These are phyloP conservation scores for Eulemur coronatus DNA, from an alignment of 2,797 vertebrate species.

Conservation along the genomic window DNA sequence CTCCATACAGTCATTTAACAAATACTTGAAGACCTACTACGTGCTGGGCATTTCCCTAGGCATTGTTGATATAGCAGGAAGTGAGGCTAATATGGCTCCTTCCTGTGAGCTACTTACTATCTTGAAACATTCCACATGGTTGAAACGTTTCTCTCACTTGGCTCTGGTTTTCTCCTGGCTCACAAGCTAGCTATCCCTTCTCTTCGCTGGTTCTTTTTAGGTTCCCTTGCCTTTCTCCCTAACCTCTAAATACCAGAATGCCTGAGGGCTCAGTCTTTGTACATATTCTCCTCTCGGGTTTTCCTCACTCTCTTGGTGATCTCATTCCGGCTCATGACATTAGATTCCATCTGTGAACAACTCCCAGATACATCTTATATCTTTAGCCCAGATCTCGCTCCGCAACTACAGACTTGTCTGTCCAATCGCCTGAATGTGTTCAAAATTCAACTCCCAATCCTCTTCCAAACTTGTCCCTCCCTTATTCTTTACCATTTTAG, in stretches of 20 bases:
- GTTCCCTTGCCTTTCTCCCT: background rate
- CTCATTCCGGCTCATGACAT: background rate
- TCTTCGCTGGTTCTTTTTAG: background rate
- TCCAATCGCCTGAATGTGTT: background rate
- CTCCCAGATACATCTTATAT: background rate
- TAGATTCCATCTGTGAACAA: background rate
- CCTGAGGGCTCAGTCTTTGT: background rate
- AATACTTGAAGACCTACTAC: background rate
- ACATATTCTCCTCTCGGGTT: background rate
- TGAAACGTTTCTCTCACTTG: background rate
- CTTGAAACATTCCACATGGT: accelerated
- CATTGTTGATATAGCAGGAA: background rate
- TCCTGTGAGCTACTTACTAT: background rate
- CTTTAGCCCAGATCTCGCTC: background rate
- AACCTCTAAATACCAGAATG: no score
- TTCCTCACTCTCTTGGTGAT: background rate
- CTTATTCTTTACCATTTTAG: accelerated
- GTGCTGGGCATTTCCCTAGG: background rate
- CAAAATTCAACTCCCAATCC: background rate
- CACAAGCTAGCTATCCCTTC: background rate
- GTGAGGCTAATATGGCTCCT: no score
- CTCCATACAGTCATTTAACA: background rate
- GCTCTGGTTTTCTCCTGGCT: background rate
- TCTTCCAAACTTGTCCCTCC: no score
- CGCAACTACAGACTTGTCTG: background rate